phyloP scores from a whole-genome alignment of 2,113 vertebrate genomes.

The Mustelus asterias region DNA sequence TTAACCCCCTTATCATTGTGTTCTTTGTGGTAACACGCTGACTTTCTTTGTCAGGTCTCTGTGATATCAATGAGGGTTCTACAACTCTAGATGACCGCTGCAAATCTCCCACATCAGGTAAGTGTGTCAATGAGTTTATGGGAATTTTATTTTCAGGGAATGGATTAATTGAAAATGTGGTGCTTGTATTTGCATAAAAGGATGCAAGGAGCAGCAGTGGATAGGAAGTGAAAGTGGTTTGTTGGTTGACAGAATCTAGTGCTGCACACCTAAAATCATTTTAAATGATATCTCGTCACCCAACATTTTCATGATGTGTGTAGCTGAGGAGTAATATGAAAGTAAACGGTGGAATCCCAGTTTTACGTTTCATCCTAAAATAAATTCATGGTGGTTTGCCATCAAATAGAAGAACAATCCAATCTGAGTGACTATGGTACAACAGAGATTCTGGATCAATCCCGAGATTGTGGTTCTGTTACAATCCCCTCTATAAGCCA shows the following conservation, averaged over 20 bases:
- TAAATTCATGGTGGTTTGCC: neutral
- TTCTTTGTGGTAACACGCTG: neutral
- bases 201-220: neutral
- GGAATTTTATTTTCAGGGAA: conserved; percentile 53
- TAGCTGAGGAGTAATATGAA: neutral
- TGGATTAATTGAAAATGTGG: neutral
- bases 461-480: neutral
- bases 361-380: neutral
- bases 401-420: neutral
- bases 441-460: neutral
- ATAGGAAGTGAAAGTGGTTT: neutral
- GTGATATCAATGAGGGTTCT: conserved; percentile 88
- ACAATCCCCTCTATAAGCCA: neutral
- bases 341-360: neutral
- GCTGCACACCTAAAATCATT: neutral
- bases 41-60: conserved; percentile 69
- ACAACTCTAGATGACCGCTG: conserved; percentile 87
- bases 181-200: neutral
- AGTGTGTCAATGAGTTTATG: conserved; percentile 47
- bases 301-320: neutral
- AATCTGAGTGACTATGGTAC: neutral
- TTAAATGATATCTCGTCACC: neutral
- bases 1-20: neutral
- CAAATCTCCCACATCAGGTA: conserved; percentile 98
- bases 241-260: neutral